Conservation (phyloP, 2,113 vertebrate genomes). For the Todiramphus saurophagus region DNA sequence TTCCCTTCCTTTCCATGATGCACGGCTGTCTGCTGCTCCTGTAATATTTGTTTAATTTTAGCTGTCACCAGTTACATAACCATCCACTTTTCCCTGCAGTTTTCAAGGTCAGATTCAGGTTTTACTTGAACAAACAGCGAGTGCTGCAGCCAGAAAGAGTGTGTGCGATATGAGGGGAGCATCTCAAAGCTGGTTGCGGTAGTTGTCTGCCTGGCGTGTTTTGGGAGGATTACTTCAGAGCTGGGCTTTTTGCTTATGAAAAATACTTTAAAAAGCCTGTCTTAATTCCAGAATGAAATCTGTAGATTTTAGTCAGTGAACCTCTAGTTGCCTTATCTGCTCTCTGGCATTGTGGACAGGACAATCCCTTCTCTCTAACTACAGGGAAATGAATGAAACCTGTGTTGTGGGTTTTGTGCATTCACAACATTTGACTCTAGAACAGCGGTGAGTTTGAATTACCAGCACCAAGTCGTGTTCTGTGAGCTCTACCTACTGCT, state of each 20-base stretch:
- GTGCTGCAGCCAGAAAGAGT: rapidly evolving
- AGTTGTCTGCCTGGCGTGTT: rapidly evolving
- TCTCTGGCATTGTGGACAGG: rapidly evolving
- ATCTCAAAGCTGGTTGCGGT: rapidly evolving
- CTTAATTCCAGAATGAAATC: neutral
- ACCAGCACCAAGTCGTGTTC: neutral
- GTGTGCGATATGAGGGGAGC: rapidly evolving
- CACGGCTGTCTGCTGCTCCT: neutral
- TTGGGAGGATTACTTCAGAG: neutral
- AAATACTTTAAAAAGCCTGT: neutral
- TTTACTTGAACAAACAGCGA: neutral
- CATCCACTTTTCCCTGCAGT: neutral
- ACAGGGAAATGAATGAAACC: neutral
- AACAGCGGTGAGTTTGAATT: neutral
- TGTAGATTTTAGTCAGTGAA: neutral
- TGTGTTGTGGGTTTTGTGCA: neutral
- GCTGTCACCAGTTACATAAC: neutral
- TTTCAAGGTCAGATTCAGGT: neutral
- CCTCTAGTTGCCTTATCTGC: neutral
- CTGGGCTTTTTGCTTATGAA: neutral
- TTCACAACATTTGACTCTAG: neutral
- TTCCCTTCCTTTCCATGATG: neutral
- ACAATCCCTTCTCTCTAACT: no score
- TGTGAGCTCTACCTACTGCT: neutral
- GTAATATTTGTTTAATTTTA: neutral